phyloP scores from a whole-genome alignment of 2,797 vertebrate species.

The Dicrostonyx torquatus region DNA sequence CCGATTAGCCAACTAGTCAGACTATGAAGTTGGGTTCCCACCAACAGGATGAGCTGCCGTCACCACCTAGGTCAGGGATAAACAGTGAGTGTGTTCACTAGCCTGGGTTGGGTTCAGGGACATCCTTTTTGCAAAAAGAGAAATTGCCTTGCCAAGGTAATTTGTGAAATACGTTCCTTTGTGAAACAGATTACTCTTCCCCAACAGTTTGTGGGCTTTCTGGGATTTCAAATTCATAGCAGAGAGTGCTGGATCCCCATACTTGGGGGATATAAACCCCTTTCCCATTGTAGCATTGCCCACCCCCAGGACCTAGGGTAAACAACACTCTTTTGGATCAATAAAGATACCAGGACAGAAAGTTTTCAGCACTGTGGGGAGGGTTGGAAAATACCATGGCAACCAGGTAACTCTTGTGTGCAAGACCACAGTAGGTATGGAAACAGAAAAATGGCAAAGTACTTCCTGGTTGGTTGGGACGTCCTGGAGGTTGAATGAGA shows the following conservation, averaged over 20 bases:
- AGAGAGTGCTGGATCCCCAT: neutral
- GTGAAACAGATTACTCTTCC: neutral
- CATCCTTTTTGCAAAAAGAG: neutral
- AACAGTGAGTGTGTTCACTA: neutral
- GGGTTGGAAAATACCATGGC: neutral
- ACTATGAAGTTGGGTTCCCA: neutral
- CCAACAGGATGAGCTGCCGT: neutral
- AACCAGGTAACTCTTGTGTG: neutral
- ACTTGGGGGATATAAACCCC: neutral
- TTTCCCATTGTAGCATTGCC: neutral
- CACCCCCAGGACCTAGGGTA: neutral
- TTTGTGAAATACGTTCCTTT: neutral
- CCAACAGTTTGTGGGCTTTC: neutral
- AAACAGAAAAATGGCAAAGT: neutral
- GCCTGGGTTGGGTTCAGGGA: neutral
- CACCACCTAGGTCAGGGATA: neutral
- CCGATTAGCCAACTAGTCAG: neutral
- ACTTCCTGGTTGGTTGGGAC: neutral
- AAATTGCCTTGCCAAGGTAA: neutral
- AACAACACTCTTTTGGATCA: neutral
- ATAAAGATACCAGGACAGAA: neutral
- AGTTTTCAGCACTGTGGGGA: neutral
- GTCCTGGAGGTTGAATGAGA: neutral
- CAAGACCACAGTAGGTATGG: neutral
- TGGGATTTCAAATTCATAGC: neutral